These are phyloP conservation scores for Sminthurides aquaticus DNA, from an alignment of 2,888 invertebrate species.

Conservation along the genomic window DNA sequence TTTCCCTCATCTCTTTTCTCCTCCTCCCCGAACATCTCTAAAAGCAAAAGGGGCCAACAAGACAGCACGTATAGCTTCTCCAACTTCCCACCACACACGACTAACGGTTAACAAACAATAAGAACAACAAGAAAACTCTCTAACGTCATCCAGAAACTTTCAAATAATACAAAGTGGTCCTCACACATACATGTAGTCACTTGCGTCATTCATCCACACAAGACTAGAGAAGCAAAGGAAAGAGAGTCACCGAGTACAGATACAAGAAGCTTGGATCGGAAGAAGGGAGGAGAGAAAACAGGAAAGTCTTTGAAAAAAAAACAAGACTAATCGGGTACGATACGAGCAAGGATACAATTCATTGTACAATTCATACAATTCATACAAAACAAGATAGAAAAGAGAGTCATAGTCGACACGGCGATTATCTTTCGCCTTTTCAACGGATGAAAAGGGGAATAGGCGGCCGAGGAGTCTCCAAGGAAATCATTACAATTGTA, in stretches of 20 bases:
- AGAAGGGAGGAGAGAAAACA: constrained; percentile 10
- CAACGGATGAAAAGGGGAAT: constrained; percentile 36
- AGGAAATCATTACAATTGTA: constrained; percentile 43
- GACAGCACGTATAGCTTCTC: no score
- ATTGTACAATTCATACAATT: no score
- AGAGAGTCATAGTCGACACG: constrained; percentile 17
- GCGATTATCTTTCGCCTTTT: constrained; percentile 29
- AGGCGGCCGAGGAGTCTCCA: constrained; percentile 38
- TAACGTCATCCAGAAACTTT: no score
- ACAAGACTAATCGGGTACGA: constrained; percentile 22
- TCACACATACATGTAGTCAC: no score
- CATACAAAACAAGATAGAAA: neutral
- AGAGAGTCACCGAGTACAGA: constrained; percentile 14
- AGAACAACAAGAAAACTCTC: no score
- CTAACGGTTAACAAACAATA: no score
- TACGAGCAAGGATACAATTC: neutral
- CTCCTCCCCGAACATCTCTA: constrained; percentile 15
- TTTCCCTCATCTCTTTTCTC: constrained; percentile 17
- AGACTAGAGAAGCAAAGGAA: neutral
- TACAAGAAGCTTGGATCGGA: constrained; percentile 9
- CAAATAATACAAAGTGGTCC: no score
- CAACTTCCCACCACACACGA: no score
- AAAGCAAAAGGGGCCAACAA: neutral
- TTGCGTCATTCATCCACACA: neutral
- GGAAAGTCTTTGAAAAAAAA: constrained; percentile 19